These are phyloP conservation scores for Heliocidaris tuberculata DNA, from an alignment of 35 echinoderm and acorn worm species.

Conservation along the genomic window DNA sequence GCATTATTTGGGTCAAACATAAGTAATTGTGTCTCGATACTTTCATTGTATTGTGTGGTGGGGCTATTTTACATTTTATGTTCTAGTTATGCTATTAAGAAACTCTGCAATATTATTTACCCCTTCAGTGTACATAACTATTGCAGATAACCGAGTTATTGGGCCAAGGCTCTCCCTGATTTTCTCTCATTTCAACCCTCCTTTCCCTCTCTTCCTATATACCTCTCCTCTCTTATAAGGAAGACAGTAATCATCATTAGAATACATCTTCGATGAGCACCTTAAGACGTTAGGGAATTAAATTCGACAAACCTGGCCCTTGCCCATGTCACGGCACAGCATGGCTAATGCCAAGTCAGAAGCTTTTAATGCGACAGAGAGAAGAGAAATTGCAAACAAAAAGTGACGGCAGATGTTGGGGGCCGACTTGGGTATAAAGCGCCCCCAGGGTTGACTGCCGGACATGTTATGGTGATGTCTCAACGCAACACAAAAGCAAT, in stretches of 20 bases:
- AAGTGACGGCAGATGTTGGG: slow-evolving; percentile 50
- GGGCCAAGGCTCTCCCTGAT: too few relatives aligned
- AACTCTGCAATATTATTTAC: too few relatives aligned
- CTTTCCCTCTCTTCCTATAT: too few relatives aligned
- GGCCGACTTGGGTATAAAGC: slow-evolving; percentile 46
- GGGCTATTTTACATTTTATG: too few relatives aligned
- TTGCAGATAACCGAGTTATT: too few relatives aligned
- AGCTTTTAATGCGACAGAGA: slow-evolving; percentile 39
- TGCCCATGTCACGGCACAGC: neutral
- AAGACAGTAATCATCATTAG: slow-evolving; percentile 1
- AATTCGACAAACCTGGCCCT: neutral
- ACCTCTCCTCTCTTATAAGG: neutral
- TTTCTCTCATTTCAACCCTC: too few relatives aligned
- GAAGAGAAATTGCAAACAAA: slow-evolving; percentile 48
- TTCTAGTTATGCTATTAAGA: too few relatives aligned
- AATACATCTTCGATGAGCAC: neutral
- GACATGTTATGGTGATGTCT: slow-evolving; percentile 6
- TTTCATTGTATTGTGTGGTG: too few relatives aligned
- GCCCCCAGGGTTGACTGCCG: slow-evolving; percentile 28
- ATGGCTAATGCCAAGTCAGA: slow-evolving; percentile 24
- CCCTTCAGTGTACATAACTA: too few relatives aligned
- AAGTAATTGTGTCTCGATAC: too few relatives aligned
- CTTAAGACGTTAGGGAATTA: slow-evolving; percentile 15
- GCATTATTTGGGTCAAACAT: too few relatives aligned
- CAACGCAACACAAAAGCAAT: slow-evolving; percentile 31